Base-by-base conservation (phyloP, 1,140 invertebrate species). In the Euschistus heros region DNA sequence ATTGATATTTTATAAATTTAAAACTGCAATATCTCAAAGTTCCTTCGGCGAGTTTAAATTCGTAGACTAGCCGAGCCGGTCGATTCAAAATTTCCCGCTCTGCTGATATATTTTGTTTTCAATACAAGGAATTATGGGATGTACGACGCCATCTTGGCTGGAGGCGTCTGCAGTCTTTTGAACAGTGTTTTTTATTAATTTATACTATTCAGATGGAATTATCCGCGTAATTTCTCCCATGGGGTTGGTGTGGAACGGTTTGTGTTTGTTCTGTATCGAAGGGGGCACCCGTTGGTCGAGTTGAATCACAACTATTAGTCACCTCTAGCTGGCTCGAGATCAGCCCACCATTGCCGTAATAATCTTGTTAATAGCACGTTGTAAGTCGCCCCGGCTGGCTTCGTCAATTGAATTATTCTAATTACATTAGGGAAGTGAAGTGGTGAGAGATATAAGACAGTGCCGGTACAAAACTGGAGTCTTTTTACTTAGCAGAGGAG, bases 361-460 rank as follows among this genome's bases (percentile, higher is more conserved):
- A 78, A 79, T 80, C 78, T 78, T 73, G 74, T 79, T 79, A 78
- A 73, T 73, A 72, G 73, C 77, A 76, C 78, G 77, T 76, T 78
- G 76, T 74, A 74, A 72, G 71, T 71, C 73, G 71, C 70, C 73
- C 74, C 72, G 70, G 70, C 70, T 71, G 77, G 76, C 76, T 79
- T 78, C 76, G 71, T 70, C 73, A 80, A 80, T 80, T 77, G 76
- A 76, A 76, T 79, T 80, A 76, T 70, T 72, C 72, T 79, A 79
- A 79, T 76, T 74, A 74, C 77, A 78, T 80, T 78, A 26, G 54
- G 54, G 22, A 57, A 27, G 54, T 57, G 54, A 57, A 57, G 54
- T 24, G 24, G 62, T 63, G 26, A 60, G 69, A 67, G 67, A 70
- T 70, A 71, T 67, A 69, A 66, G 70, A 37, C 65, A 50, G 54